A percentile compares a stretch with the other conserved stretches of the same genome.
These are phyloP conservation scores for Panthera leo DNA, from an alignment of 2,113 vertebrate species.

Conservation along the genomic window DNA sequence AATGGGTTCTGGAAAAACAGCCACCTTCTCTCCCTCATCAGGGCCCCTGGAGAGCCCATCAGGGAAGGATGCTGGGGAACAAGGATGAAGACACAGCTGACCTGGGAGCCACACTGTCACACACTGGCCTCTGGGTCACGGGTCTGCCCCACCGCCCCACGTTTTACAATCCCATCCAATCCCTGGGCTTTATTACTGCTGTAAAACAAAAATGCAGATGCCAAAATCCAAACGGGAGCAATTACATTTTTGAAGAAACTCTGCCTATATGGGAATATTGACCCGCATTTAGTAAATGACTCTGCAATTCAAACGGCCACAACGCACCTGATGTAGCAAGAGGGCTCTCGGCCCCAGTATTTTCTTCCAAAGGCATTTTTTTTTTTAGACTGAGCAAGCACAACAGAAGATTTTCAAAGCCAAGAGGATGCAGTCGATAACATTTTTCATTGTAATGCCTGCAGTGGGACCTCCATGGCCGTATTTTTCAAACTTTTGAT, in stretches of 20 bases:
- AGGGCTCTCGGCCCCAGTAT: not conserved
- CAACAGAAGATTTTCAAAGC: slow-evolving; percentile 20
- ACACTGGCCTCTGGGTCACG: not conserved
- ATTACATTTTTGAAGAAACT: slow-evolving; percentile 47
- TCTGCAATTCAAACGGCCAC: slow-evolving; percentile 33
- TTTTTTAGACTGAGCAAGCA: not conserved
- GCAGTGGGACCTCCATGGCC: not conserved
- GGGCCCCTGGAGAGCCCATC: not conserved
- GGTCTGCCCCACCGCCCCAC: not conserved
- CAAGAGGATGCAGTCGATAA: not conserved
- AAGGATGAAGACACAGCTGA: not conserved
- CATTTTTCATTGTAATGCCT: not conserved
- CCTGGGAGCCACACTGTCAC: not conserved
- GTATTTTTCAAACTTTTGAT: not conserved
- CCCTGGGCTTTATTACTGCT: not conserved
- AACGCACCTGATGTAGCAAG: not conserved
- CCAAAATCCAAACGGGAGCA: slow-evolving; percentile 29
- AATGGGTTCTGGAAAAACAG: slow-evolving; percentile 57
- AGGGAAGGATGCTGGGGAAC: not conserved
- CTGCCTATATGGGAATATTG: not conserved
- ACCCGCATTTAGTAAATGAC: slow-evolving; percentile 53
- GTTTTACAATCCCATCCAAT: not conserved
- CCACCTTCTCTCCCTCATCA: not conserved
- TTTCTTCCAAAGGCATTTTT: not conserved
- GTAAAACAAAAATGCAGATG: not conserved